These are phyloP conservation scores for Scolanthus callimorphus DNA, from an alignment of 92 coral and sea anemone genomes.

Conservation along the genomic window DNA sequence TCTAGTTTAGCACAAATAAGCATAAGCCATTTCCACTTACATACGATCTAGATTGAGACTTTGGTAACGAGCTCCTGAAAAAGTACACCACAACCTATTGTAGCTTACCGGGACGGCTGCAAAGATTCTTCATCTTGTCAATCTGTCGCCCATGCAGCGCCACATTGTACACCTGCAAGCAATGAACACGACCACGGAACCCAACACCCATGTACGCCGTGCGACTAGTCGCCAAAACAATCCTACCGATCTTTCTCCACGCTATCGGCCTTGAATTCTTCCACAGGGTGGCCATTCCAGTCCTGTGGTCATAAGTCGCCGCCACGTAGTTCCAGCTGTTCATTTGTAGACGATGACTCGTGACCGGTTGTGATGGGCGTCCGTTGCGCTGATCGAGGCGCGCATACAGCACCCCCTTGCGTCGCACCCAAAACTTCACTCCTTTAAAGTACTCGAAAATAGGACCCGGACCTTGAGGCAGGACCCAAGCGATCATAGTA, in stretches of 20 bases:
- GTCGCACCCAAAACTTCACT: conserved; percentile 42
- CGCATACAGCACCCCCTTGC: conserved; percentile 44
- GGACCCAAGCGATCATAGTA: conserved; percentile 67
- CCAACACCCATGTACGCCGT: conserved; percentile 68
- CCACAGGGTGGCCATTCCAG: conserved; percentile 67
- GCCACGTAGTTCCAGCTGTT: conserved; percentile 64
- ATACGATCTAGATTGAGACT: no score
- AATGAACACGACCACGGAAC: conserved; percentile 64
- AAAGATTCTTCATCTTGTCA: conserved; percentile 54
- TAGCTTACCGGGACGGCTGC: conserved; percentile 66
- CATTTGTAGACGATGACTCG: conserved; percentile 19
- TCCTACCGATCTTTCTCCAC: conserved; percentile 42
- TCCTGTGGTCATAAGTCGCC: conserved; percentile 39
- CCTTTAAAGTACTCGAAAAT: conserved; percentile 66
- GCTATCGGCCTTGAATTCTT: conserved; percentile 46
- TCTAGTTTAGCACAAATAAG: no score
- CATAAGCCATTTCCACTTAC: no score
- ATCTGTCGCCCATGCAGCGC: conserved; percentile 64
- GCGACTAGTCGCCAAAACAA: conserved; percentile 43
- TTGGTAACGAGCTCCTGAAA: no score
- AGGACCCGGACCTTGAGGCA: conserved; percentile 64
- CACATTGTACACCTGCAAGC: conserved; percentile 73
- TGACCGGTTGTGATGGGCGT: conserved; percentile 27
- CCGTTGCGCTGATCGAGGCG: conserved; percentile 48
- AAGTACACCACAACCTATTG: no score